These are phyloP conservation scores for Drosophila sulfurigaster DNA, from an alignment of 1,140 invertebrate species.

Conservation along the genomic window DNA sequence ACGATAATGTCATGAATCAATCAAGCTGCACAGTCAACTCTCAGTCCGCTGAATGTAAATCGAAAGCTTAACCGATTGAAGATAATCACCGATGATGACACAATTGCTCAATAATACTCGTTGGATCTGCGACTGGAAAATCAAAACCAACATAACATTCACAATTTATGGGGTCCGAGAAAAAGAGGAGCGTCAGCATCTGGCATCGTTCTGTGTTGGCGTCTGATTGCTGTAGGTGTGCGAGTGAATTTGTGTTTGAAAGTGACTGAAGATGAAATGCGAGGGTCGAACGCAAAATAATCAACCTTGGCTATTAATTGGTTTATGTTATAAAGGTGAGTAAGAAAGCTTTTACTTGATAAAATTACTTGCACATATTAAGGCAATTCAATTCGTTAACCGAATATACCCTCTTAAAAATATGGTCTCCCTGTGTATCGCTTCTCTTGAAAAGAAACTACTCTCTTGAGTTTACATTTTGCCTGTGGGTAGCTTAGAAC, in stretches of 20 bases:
- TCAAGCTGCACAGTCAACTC: conserved; percentile 12
- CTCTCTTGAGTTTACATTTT: not conserved
- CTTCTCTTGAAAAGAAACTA: not conserved
- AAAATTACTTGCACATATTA: too few relatives aligned
- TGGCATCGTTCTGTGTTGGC: conserved; percentile 40
- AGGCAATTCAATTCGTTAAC: too few relatives aligned
- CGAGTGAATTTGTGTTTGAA: conserved; percentile 12
- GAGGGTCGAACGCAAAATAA: conserved; percentile 32
- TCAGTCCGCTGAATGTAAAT: conserved; percentile 2
- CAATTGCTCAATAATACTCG: conserved; percentile 35
- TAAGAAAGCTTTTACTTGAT: not conserved
- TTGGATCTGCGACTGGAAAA: conserved; percentile 14
- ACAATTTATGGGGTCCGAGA: conserved; percentile 41
- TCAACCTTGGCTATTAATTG: conserved; percentile 16
- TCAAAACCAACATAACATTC: conserved; percentile 33
- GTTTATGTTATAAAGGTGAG: conserved; percentile 5
- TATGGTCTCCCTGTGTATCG: not conserved
- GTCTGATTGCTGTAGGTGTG: conserved; percentile 20
- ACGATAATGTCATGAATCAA: conserved; percentile 30
- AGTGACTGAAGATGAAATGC: conserved; percentile 29
- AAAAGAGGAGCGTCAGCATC: conserved; percentile 44
- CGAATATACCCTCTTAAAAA: too few relatives aligned
- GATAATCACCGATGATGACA: conserved; percentile 38
- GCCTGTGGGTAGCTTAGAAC: conserved; percentile 15
- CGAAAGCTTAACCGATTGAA: conserved; percentile 18